A percentile compares a stretch with the other conserved stretches of the same genome.
Conservation (phyloP, 2,888 invertebrate genomes). For the Petrolisthes cinctipes region DNA sequence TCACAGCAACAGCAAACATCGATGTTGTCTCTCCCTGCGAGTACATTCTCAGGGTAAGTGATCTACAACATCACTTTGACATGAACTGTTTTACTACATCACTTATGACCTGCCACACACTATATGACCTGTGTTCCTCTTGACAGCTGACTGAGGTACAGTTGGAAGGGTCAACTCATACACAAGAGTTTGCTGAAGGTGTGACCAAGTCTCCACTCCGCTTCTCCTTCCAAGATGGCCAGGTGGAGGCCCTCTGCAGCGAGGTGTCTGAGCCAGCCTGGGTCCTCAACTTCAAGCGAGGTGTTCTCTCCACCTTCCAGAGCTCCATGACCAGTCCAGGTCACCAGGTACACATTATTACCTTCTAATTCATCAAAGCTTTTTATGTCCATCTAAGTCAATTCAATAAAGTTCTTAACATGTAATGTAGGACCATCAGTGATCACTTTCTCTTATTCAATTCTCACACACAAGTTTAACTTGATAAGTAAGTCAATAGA, state of each 20-base stretch:
- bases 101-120: too few relatives aligned
- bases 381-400: too few relatives aligned
- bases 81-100: too few relatives aligned
- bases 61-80: too few relatives aligned
- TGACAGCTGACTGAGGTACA: constrained; percentile 57
- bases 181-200: constrained; percentile 45
- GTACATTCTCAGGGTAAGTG: constrained; percentile 70
- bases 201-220: constrained; percentile 48
- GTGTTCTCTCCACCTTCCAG: constrained; percentile 72
- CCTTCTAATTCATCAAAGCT: too few relatives aligned
- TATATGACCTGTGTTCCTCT: too few relatives aligned
- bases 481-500: too few relatives aligned
- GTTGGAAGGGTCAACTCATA: constrained; percentile 49
- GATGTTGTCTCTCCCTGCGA: constrained; percentile 71
- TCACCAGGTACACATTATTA: neutral
- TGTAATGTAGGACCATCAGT: too few relatives aligned
- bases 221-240: constrained; percentile 72
- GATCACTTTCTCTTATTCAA: too few relatives aligned
- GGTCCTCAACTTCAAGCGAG: constrained; percentile 73
- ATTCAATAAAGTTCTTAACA: too few relatives aligned
- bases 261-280: constrained; percentile 70
- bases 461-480: too few relatives aligned
- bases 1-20: constrained; percentile 70
- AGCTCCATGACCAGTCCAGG: constrained; percentile 70
- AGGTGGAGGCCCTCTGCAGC: constrained; percentile 71